A percentile compares a stretch with the other conserved stretches of the same genome.
Conservation (phyloP, 1,140 invertebrate species). For the Diplogasteroides magnus region DNA sequence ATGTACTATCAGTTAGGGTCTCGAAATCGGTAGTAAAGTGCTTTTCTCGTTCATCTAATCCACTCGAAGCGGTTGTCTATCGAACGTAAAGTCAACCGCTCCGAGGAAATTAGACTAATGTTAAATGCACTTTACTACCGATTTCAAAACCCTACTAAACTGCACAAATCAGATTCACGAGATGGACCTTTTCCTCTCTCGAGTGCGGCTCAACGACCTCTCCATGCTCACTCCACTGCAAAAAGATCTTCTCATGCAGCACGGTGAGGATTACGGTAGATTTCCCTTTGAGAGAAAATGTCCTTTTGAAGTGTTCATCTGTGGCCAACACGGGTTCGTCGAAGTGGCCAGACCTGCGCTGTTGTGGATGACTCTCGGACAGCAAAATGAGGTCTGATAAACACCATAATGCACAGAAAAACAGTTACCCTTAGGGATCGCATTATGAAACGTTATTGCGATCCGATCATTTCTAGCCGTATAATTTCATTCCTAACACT, state of each 20-base stretch:
- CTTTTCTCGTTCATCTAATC: too few relatives aligned
- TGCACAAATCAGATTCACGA: conserved; percentile 1
- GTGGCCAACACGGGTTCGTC: neutral
- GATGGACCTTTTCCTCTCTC: neutral
- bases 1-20: too few relatives aligned
- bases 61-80: too few relatives aligned
- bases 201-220: neutral
- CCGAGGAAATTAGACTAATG: too few relatives aligned
- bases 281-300: neutral
- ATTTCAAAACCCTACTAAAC: too few relatives aligned
- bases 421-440: neutral
- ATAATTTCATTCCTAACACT: too few relatives aligned
- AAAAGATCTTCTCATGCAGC: neutral
- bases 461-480: too few relatives aligned
- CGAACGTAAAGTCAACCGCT: too few relatives aligned
- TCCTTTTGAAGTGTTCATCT: neutral
- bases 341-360: neutral
- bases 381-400: neutral
- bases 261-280: neutral
- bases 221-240: neutral
- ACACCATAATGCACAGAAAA: neutral
- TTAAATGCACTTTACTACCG: too few relatives aligned
- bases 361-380: neutral
- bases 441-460: too few relatives aligned
- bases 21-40: too few relatives aligned